A percentile compares a stretch with the other conserved stretches of the same genome.
Conservation (phyloP, 1,140 invertebrate genomes). For the Diabrotica virgifera region DNA sequence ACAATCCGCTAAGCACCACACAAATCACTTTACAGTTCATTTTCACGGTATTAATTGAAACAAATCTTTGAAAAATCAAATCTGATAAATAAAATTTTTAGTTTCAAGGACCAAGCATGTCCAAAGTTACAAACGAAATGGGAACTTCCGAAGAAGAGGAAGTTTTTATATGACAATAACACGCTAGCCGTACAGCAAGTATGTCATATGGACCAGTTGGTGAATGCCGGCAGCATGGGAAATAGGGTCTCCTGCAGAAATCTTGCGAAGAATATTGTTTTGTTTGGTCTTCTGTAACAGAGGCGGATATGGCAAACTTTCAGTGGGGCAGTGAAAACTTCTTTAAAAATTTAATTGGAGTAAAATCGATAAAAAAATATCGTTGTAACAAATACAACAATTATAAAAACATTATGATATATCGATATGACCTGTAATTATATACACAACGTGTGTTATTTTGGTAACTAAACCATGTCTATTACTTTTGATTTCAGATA, state of each 20-base stretch:
- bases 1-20: conserved; percentile 40
- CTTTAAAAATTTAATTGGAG: too few species aligned
- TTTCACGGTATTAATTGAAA: conserved; percentile 24
- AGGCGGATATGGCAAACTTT: conserved; percentile 1
- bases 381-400: too few species aligned
- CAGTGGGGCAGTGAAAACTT: background rate
- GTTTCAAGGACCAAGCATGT: conserved; percentile 30
- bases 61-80: background rate
- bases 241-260: conserved; percentile 41
- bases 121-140: conserved; percentile 47
- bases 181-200: conserved; percentile 33
- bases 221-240: conserved; percentile 25
- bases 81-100: conserved; percentile 1
- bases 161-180: conserved; percentile 44
- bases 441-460: too few species aligned
- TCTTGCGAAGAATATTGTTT: conserved; percentile 11
- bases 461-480: too few species aligned
- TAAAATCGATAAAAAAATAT: too few species aligned
- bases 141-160: conserved; percentile 34
- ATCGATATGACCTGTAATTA: too few species aligned
- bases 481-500: too few species aligned
- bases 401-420: too few species aligned
- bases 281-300: conserved; percentile 20
- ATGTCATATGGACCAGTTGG: conserved; percentile 48
- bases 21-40: conserved; percentile 45